Base-by-base conservation (phyloP, 2,888 invertebrate species). In the Parelbella ahira region DNA sequence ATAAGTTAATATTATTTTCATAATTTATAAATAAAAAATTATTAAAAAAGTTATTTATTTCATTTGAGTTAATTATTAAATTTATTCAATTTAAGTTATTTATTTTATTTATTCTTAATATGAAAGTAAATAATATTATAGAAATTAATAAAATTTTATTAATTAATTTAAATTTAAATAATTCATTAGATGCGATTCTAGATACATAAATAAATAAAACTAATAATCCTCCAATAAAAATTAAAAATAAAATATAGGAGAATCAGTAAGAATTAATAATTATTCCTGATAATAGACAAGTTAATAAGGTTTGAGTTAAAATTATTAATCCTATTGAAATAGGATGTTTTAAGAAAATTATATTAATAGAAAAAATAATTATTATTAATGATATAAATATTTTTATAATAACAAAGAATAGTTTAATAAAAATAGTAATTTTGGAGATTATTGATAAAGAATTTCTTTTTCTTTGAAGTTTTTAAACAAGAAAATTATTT, bases 361-460 rank as follows among this genome's bases (percentile, higher is more conserved):
- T 70, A 42, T 61, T 45, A 27, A 68, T 36, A n/a, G 70, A 64
- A 29, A 66, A 27, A 38, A 77, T 56, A 53, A 84, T 71, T 56
- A 87, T 62, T 61, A 75, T 61, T 54, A 66, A 53, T 15, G 79
- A 66, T 47, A 84, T 56, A 58, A 75, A 61, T 58, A 83, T 55
- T 74, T 76, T 77, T 52, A 55, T 55, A 53, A 68, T 66, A 43
- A 77, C 89, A 91, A 87, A 83, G 86, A 86, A 76, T 91, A 91
- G 89, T 91, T 91, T 90, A 76, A 60, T 51, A 76, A 91, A 78
- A 91, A 91, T 90, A 84, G 89, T 90, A 91, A 90, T 91, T 91
- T 91, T 91, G 90, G 90, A 88, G 87, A 90, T 91, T 91, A 90
- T 89, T 65, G 88, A 89, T 84, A 88, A 81, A 83, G 75, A 72